Evolutionary conservation across 2,888 invertebrate genomes (phyloP).

Genomic region (Neuroscelio doddi): DNA sequence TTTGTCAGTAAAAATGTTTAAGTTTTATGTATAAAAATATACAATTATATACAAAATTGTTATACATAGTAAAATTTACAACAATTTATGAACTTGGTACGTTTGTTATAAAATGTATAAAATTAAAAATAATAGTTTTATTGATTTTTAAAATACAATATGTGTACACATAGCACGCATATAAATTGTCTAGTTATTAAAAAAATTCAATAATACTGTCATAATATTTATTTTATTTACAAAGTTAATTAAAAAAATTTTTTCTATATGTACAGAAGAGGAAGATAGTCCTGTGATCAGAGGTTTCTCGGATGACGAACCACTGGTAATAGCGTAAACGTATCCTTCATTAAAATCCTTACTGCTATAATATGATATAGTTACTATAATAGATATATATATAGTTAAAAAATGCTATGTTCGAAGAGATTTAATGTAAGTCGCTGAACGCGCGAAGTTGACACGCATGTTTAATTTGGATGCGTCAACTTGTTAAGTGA

Average conservation of each 20-base stretch:
- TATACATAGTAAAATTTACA: too few species aligned
- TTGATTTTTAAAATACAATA: too few species aligned
- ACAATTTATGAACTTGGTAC: too few species aligned
- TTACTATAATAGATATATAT: conserved; percentile 58
- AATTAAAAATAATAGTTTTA: too few species aligned
- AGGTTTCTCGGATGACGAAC: conserved; percentile 95
- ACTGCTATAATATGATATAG: conserved; percentile 60
- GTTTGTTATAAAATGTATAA: too few species aligned
- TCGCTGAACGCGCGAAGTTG: conserved; percentile 37
- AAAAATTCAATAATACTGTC: background rate
- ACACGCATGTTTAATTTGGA: conserved; percentile 42
- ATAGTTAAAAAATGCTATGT: conserved; percentile 46
- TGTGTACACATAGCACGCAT: too few species aligned
- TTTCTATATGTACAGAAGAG: conserved; percentile 75
- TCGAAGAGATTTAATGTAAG: conserved; percentile 34
- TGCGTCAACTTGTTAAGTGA: conserved; percentile 40
- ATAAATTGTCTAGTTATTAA: too few species aligned
- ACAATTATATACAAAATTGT: too few species aligned
- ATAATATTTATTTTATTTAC: background rate
- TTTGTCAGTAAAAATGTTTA: too few species aligned
- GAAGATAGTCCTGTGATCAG: conserved; percentile 91
- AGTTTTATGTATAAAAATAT: too few species aligned
- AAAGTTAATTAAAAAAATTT: conserved; percentile 3
- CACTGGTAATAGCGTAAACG: conserved; percentile 88
- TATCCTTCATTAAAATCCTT: conserved; percentile 23